phyloP scores from a whole-genome alignment of 2,797 vertebrate species.

The Sciurus vulgaris region DNA sequence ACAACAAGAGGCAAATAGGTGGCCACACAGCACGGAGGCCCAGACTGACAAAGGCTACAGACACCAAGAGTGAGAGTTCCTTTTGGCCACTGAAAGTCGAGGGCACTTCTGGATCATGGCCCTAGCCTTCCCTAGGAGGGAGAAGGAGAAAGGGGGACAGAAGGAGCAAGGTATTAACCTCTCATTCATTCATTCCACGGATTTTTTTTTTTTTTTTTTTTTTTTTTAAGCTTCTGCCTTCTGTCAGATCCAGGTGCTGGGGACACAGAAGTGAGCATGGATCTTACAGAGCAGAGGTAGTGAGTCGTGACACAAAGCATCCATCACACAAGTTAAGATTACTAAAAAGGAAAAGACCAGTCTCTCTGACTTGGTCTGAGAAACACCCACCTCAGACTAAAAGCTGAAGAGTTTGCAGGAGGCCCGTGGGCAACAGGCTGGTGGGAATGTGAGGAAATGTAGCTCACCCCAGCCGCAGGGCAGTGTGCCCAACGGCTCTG shows the following conservation, averaged over 20 bases:
- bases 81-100: background rate
- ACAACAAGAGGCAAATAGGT: background rate
- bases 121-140: background rate
- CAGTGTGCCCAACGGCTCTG: background rate
- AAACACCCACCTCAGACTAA: background rate
- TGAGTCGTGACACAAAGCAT: background rate
- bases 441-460: background rate
- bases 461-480: background rate
- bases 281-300: background rate
- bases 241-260: background rate
- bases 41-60: background rate
- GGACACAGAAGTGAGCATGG: background rate
- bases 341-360: background rate
- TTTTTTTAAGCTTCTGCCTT: background rate
- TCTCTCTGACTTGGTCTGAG: background rate
- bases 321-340: background rate
- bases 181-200: background rate
- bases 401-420: background rate
- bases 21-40: accelerated
- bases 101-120: background rate
- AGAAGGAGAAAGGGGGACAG: background rate
- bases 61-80: background rate
- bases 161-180: background rate
- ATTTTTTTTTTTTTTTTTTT: background rate
- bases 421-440: background rate